A percentile compares a stretch with the other conserved stretches of the same genome.
Conservation (phyloP, 2,113 vertebrate genomes). For the Scartelaos histophorus region DNA sequence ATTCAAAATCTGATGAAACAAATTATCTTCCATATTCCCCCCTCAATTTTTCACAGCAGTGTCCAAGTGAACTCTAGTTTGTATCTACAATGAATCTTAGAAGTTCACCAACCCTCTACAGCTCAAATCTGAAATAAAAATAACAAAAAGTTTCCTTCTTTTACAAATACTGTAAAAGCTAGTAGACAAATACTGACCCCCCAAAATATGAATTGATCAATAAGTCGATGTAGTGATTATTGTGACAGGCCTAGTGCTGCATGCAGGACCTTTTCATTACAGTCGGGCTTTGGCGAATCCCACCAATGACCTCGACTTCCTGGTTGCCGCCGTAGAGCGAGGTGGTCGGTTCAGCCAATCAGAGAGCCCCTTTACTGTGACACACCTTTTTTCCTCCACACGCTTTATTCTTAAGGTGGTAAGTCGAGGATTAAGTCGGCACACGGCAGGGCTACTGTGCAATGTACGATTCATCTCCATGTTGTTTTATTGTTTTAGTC, state of each 20-base stretch:
- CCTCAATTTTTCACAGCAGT: no score
- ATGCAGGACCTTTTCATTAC: slow-evolving; percentile 12
- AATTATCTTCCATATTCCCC: no score
- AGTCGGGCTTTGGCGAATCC: slow-evolving; percentile 15
- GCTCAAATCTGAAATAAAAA: no score
- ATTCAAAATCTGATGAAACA: no score
- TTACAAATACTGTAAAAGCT: no score
- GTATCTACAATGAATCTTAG: no score
- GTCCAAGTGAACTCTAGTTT: no score
- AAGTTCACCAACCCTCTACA: no score
- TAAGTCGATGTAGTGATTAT: no score
- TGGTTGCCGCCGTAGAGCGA: slow-evolving; percentile 25
- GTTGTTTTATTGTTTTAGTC: slow-evolving; percentile 19
- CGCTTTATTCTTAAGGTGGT: slow-evolving; percentile 33
- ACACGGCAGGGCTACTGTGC: slow-evolving; percentile 60
- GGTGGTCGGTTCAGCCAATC: slow-evolving; percentile 38
- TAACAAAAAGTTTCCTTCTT: no score
- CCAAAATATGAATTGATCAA: no score
- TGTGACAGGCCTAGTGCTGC: not conserved
- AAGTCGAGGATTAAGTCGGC: slow-evolving; percentile 24
- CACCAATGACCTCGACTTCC: slow-evolving; percentile 47
- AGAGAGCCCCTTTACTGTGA: slow-evolving; percentile 28
- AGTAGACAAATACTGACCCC: no score
- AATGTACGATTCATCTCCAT: slow-evolving; percentile 38
- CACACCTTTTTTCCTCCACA: not conserved